These are phyloP conservation scores for Poeciliopsis presidionis DNA, from an alignment of 2,797 vertebrate species.

Conservation along the genomic window DNA sequence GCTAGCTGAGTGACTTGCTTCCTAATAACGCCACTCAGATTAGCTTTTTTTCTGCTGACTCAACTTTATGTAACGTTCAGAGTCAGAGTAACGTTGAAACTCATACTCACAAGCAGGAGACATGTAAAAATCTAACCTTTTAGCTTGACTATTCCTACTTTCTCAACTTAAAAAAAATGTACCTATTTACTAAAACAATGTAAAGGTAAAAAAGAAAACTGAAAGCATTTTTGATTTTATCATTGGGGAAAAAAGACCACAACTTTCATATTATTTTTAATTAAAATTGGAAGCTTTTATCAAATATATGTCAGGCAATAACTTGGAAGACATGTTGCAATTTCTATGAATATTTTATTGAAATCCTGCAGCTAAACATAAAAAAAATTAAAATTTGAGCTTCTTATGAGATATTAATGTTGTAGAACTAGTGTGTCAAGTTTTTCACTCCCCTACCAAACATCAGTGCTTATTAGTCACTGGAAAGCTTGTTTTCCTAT, in stretches of 20 bases:
- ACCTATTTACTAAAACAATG: not conserved
- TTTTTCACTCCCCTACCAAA: too few species aligned
- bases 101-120: not conserved
- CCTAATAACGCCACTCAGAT: too few species aligned
- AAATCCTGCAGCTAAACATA: not conserved
- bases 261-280: not conserved
- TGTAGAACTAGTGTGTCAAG: not conserved
- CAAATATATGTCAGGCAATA: not conserved
- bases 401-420: not conserved
- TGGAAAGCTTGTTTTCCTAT: not conserved
- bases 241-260: not conserved
- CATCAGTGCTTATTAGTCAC: not conserved
- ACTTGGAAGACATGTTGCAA: not conserved
- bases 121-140: not conserved
- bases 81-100: not conserved
- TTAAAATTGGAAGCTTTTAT: not conserved
- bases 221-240: not conserved
- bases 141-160: not conserved
- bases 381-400: not conserved
- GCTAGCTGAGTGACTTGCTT: too few species aligned
- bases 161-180: not conserved
- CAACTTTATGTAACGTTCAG: too few species aligned
- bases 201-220: not conserved
- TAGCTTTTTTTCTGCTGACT: too few species aligned
- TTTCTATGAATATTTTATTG: not conserved